A percentile compares a stretch with the other conserved stretches of the same genome.
Conservation (phyloP, 2,113 vertebrate genomes). For the Entomyzon cyanotis region DNA sequence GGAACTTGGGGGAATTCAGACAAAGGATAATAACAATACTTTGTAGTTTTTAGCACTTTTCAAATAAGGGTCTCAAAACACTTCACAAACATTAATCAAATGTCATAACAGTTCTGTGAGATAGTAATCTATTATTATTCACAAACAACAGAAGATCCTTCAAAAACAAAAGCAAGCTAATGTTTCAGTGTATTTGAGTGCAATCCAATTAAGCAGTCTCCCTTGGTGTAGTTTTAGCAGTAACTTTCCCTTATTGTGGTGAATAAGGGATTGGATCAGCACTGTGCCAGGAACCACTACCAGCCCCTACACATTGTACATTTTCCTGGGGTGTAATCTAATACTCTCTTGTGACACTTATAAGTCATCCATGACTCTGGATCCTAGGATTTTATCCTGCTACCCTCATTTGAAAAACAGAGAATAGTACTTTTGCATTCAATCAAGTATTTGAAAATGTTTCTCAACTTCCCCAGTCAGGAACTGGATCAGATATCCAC, state of each 20-base stretch:
- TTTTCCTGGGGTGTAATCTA: neutral
- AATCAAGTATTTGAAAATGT: neutral
- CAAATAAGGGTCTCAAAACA: constrained; percentile 31
- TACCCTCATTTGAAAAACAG: neutral
- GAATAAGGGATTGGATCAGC: neutral
- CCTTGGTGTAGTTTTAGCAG: neutral
- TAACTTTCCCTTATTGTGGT: fast-evolving
- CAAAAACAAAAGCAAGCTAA: neutral
- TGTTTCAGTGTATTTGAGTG: neutral
- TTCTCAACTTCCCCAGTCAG: neutral
- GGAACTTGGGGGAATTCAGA: constrained; percentile 35
- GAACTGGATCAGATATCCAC: neutral
- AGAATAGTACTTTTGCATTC: neutral
- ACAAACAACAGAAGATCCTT: neutral
- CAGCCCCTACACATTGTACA: fast-evolving
- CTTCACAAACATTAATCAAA: constrained; percentile 27
- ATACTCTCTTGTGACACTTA: neutral
- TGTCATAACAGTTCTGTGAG: neutral
- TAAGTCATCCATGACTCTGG: neutral
- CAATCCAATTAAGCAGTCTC: neutral
- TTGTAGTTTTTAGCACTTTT: constrained; percentile 39
- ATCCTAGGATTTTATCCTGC: neutral
- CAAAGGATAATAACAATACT: constrained; percentile 3
- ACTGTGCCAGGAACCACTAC: neutral
- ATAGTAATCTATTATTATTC: neutral